These are phyloP conservation scores for Vidua chalybeata DNA, from an alignment of 2,113 vertebrate species.

Conservation along the genomic window DNA sequence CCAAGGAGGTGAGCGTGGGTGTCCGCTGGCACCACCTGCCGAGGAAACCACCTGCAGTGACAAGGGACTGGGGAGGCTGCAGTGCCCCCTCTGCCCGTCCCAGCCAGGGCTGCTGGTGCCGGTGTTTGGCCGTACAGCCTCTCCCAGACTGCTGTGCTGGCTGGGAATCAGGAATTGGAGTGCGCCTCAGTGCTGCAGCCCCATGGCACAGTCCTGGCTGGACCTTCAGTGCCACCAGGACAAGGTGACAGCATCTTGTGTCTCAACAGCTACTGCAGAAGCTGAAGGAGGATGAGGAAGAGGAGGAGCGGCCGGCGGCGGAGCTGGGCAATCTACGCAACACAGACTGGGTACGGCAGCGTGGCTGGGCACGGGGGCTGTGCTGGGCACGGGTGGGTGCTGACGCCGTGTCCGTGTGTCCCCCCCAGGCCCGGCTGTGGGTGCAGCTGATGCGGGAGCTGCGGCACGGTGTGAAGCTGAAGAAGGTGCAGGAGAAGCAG, in stretches of 20 bases:
- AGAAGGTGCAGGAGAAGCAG: slow-evolving; percentile 92
- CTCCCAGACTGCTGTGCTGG: neutral
- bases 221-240: neutral
- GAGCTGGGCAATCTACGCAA: slow-evolving; percentile 88
- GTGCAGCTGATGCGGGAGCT: slow-evolving; percentile 97
- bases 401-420: rapidly evolving
- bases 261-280: slow-evolving; percentile 86
- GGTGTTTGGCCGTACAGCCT: rapidly evolving
- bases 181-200: neutral
- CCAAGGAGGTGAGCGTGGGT: slow-evolving; percentile 81
- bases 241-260: neutral
- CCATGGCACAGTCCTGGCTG: rapidly evolving
- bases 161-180: neutral
- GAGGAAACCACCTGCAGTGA: rapidly evolving
- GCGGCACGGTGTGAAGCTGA: slow-evolving; percentile 92
- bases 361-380: rapidly evolving
- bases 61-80: rapidly evolving
- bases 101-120: rapidly evolving
- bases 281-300: slow-evolving; percentile 78
- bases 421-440: slow-evolving; percentile 88
- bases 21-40: rapidly evolving
- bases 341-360: slow-evolving; percentile 87
- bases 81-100: neutral
- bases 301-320: slow-evolving; percentile 65
- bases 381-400: rapidly evolving